A percentile compares a stretch with the other conserved stretches of the same genome.
Evolutionary conservation across 2,888 invertebrate genomes (phyloP).

Genomic region (Abscondita cerata): DNA sequence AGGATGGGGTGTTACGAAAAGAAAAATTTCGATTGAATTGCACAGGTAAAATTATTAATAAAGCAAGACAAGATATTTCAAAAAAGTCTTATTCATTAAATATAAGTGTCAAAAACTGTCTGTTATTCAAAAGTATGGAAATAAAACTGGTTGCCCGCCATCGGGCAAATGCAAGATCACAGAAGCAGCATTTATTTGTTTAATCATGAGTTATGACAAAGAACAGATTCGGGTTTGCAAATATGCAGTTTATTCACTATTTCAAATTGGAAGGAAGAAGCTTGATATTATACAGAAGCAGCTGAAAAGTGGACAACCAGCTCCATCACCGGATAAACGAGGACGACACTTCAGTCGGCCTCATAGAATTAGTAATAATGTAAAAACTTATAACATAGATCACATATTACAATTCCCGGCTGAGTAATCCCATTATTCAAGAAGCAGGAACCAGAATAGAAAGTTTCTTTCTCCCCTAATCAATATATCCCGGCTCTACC

Average conservation of each 20-base stretch:
- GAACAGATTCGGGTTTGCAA: not conserved
- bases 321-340: not conserved
- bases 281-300: not conserved
- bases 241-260: not conserved
- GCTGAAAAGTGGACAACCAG: not conserved
- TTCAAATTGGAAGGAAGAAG: not conserved
- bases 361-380: not conserved
- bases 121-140: conserved; percentile 15
- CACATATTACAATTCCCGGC: not conserved
- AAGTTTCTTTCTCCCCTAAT: conserved; percentile 7
- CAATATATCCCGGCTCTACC: not conserved
- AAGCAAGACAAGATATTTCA: conserved; percentile 4
- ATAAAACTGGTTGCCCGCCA: conserved; percentile 15
- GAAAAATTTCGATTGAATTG: not conserved
- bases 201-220: not conserved
- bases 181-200: not conserved
- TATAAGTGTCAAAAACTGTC: conserved; percentile 6
- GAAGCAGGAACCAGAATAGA: conserved; percentile 4
- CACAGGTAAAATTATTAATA: not conserved
- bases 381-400: not conserved
- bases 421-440: not conserved
- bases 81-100: conserved; percentile 2
- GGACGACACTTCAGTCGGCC: not conserved
- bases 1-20: not conserved
- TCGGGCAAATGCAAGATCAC: not conserved